phyloP scores from a whole-genome alignment of 2,797 vertebrate species.

The Enoplosus armatus region DNA sequence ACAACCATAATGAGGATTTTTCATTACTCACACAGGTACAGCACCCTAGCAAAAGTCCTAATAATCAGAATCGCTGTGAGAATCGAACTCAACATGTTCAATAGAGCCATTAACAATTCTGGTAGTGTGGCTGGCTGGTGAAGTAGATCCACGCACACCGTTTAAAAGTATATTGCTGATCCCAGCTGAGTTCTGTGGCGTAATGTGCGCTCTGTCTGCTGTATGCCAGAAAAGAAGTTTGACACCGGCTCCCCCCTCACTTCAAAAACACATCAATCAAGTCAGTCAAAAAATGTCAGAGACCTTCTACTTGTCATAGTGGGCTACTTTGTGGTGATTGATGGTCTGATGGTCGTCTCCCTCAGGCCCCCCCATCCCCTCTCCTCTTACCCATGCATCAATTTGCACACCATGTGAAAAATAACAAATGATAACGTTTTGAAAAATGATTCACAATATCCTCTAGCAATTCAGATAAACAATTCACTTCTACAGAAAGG shows the following conservation, averaged over 20 bases:
- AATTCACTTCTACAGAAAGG: constrained; percentile 64
- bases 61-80: constrained; percentile 1
- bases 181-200: constrained; percentile 31
- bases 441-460: constrained; percentile 79
- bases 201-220: constrained; percentile 66
- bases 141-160: constrained; percentile 30
- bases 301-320: constrained; percentile 82
- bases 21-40: background rate
- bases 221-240: constrained; percentile 69
- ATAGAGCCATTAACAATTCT: background rate
- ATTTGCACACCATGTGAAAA: constrained; percentile 71
- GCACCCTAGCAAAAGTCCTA: background rate
- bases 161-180: constrained; percentile 49
- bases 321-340: constrained; percentile 80
- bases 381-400: constrained; percentile 53
- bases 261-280: constrained; percentile 87
- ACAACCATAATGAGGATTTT: background rate
- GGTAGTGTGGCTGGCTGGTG: background rate
- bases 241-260: constrained; percentile 67
- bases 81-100: constrained; percentile 1
- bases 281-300: constrained; percentile 79
- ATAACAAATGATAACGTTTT: constrained; percentile 75
- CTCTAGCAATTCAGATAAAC: constrained; percentile 79
- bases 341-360: constrained; percentile 69
- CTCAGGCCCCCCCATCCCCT: constrained; percentile 11